phyloP scores from a whole-genome alignment of 1,140 invertebrate genomes.

The Berghia stephanieae region DNA sequence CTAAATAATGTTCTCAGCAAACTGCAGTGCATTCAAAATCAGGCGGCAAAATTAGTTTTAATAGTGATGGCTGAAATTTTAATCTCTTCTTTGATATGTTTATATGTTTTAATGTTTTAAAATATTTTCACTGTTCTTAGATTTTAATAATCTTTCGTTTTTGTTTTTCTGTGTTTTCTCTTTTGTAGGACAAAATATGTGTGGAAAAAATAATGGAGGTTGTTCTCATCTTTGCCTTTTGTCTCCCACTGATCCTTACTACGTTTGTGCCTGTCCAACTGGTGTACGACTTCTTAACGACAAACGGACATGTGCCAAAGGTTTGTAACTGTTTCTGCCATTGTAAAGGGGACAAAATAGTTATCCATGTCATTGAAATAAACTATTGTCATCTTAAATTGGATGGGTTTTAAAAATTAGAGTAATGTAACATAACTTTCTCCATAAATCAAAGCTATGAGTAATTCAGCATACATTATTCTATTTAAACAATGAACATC shows the following conservation, averaged over 20 bases:
- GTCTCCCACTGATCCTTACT: slow-evolving; percentile 77
- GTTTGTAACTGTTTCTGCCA: slow-evolving; percentile 49
- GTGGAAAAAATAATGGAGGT: slow-evolving; percentile 77
- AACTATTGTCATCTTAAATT: too few relatives aligned
- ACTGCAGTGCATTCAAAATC: too few relatives aligned
- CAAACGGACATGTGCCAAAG: slow-evolving; percentile 78
- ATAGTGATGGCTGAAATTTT: too few relatives aligned
- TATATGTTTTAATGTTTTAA: background rate
- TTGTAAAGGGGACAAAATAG: background rate
- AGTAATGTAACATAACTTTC: too few relatives aligned
- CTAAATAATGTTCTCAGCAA: too few relatives aligned
- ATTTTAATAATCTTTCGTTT: background rate
- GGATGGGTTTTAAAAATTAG: too few relatives aligned
- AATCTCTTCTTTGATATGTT: background rate
- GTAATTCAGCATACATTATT: too few relatives aligned
- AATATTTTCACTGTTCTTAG: background rate
- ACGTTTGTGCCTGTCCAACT: slow-evolving; percentile 91
- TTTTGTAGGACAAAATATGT: slow-evolving; percentile 78
- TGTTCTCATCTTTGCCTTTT: slow-evolving; percentile 95
- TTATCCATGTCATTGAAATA: background rate
- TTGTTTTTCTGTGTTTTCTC: background rate
- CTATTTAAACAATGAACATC: too few relatives aligned
- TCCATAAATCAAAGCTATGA: too few relatives aligned
- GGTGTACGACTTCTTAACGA: slow-evolving; percentile 83
- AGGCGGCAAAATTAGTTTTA: too few relatives aligned